Evolutionary conservation across 2,888 invertebrate genomes (phyloP), one percentile per base, ranked within the genome.

Genomic region (Apodemia mormo): DNA sequence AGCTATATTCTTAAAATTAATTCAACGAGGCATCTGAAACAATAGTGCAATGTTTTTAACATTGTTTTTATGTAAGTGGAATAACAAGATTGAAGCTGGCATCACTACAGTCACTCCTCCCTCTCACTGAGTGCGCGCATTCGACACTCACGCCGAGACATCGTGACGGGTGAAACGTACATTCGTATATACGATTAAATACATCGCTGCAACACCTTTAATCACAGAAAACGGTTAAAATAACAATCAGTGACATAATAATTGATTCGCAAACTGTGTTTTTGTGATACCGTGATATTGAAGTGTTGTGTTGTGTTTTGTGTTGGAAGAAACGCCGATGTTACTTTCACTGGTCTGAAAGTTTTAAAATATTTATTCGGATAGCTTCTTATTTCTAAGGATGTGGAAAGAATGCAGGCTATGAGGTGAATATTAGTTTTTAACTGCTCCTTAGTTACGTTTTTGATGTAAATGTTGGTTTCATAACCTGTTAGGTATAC

Each of bases 321-420:
- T 80, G 73, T 77, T 73, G 74, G 72, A 83, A 88, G 87, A 85
- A 82, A 78, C 77, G 75, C 92, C 92, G 90, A 91, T 87, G 87
- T 87, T 88, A 92, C 92, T 93, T 93, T 93, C 92, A 93, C 92
- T 93, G 89, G 92, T 87, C 86, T 93, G 92, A 93, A 93, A 93
- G 92, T 93, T 86, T 81, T 54, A 83, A 83, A 82, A 88, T 81
- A 89, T 86, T 90, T 88, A 88, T 89, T 88, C 92, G 92, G 92
- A 87, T 77, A 81, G 85, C 88, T 89, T 90, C 92, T 86, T 84
- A 71, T 77, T 80, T 79, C 81, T 72, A 85, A 82, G 87, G 82
- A 85, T 77, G 78, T 77, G 74, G 76, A 79, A 76, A 79, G 78
- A 82, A 82, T 83, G 82, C 79, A 76, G 77, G 76, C 73, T 75